These are phyloP conservation scores for Zygothrica quintamaculata DNA, from an alignment of 2,888 invertebrate genomes.

Conservation along the genomic window DNA sequence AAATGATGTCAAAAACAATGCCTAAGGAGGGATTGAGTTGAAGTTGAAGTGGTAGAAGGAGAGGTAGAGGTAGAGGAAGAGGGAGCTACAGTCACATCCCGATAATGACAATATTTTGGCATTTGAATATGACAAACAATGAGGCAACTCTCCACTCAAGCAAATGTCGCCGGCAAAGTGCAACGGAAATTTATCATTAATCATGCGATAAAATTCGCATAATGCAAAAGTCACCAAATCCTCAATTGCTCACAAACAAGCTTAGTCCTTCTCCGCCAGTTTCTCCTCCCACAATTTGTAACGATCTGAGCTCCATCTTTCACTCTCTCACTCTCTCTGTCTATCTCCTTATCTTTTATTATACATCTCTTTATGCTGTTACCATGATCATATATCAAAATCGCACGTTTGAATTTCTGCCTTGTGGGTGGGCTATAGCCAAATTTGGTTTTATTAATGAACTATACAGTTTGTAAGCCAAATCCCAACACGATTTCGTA, in stretches of 20 bases:
- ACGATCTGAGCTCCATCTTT: conserved; percentile 55
- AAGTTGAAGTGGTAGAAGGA: no score
- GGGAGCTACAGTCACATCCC: conserved; percentile 24
- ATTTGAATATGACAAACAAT: conserved; percentile 80
- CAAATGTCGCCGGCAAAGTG: conserved; percentile 55
- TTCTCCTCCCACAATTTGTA: conserved; percentile 46
- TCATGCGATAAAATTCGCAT: conserved; percentile 68
- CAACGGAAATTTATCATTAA: conserved; percentile 78
- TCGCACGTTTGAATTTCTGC: conserved; percentile 61
- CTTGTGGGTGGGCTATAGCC: conserved; percentile 70
- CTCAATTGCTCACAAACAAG: conserved; percentile 15
- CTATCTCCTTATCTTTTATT: background rate
- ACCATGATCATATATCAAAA: conserved; percentile 72
- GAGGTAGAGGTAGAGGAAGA: no score
- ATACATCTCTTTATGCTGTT: background rate
- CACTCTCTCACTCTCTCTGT: background rate
- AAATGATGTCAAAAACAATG: conserved; percentile 66
- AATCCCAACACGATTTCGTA: conserved; percentile 9
- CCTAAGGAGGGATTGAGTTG: conserved; percentile 11
- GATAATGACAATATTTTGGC: conserved; percentile 80
- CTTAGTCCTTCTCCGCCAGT: no score
- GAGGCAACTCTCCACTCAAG: conserved; percentile 28
- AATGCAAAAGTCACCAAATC: conserved; percentile 39
- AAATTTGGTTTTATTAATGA: conserved; percentile 69
- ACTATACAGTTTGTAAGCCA: conserved; percentile 23